Percentiles rank a stretch among this genome's conserved stretches.
Conservation (phyloP, 2,113 vertebrate species). For the Holacanthus passer region DNA sequence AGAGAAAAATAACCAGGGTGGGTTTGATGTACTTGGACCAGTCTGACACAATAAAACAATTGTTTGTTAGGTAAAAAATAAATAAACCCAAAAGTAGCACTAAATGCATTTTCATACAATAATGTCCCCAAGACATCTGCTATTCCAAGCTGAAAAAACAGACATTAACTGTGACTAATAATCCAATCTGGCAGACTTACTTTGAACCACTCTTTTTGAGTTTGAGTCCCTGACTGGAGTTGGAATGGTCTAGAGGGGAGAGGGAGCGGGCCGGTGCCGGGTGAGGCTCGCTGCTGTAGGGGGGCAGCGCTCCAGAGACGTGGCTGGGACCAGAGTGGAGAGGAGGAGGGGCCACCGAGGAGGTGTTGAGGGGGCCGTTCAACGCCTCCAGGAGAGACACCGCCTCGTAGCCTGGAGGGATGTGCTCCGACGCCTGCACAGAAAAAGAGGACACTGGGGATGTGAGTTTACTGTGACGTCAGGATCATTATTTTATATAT, state of each 20-base stretch:
- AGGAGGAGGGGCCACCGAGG: conserved; percentile 85
- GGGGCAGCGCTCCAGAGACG: conserved; percentile 86
- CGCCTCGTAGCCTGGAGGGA: conserved; percentile 94
- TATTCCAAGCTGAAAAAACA: not conserved
- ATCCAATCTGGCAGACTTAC: conserved; percentile 81
- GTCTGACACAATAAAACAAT: not conserved
- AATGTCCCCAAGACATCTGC: too few species aligned
- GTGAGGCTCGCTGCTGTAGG: conserved; percentile 88
- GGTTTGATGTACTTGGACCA: not conserved
- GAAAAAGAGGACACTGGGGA: not conserved
- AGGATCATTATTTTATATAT: not conserved
- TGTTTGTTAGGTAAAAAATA: not conserved
- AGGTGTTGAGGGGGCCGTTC: conserved; percentile 92
- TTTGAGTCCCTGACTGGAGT: conserved; percentile 88
- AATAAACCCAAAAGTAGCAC: too few species aligned
- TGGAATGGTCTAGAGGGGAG: conserved; percentile 89
- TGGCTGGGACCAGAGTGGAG: conserved; percentile 86
- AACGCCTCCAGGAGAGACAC: conserved; percentile 97
- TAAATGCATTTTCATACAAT: too few species aligned
- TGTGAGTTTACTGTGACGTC: not conserved
- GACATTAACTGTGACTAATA: too few species aligned
- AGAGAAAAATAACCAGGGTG: conserved; percentile 19
- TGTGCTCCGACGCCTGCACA: conserved; percentile 92
- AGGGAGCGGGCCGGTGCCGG: conserved; percentile 85
- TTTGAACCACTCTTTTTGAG: conserved; percentile 93